Evolutionary conservation across 2,888 invertebrate genomes (phyloP).

Genomic region (Choreutis nemorana): DNA sequence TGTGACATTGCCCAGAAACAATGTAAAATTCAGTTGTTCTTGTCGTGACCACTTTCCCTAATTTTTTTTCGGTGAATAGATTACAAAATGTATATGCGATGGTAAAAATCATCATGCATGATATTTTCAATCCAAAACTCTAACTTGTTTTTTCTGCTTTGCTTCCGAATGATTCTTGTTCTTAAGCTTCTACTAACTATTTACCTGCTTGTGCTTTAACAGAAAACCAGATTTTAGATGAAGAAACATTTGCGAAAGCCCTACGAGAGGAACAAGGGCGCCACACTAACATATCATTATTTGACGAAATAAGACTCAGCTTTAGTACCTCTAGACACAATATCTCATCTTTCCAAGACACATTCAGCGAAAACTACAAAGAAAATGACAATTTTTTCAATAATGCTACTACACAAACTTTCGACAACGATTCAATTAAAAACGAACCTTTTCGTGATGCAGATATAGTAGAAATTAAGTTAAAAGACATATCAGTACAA

Average conservation of each 20-base stretch:
- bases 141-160: constrained; percentile 5
- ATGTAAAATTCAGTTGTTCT: too few species aligned
- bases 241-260: constrained; percentile 42
- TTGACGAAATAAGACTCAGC: constrained; percentile 50
- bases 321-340: constrained; percentile 34
- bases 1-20: too few species aligned
- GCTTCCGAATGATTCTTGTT: constrained; percentile 6
- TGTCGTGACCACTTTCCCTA: too few species aligned
- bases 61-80: too few species aligned
- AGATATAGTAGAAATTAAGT: constrained; percentile 7
- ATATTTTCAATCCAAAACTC: constrained; percentile 1
- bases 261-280: constrained; percentile 44
- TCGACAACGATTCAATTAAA: constrained; percentile 14
- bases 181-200: constrained; percentile 17
- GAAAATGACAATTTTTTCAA: constrained; percentile 17
- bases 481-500: constrained; percentile 9
- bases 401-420: constrained; percentile 22
- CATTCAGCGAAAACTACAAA: constrained; percentile 15
- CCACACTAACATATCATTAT: constrained; percentile 43
- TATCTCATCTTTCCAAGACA: constrained; percentile 17
- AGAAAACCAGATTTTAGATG: constrained; percentile 46
- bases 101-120: too few species aligned
- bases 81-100: too few species aligned
- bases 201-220: too few species aligned
- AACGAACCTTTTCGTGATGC: constrained; percentile 4